Conservation (phyloP, 2,113 vertebrate genomes). For the Zootoca vivipara region DNA sequence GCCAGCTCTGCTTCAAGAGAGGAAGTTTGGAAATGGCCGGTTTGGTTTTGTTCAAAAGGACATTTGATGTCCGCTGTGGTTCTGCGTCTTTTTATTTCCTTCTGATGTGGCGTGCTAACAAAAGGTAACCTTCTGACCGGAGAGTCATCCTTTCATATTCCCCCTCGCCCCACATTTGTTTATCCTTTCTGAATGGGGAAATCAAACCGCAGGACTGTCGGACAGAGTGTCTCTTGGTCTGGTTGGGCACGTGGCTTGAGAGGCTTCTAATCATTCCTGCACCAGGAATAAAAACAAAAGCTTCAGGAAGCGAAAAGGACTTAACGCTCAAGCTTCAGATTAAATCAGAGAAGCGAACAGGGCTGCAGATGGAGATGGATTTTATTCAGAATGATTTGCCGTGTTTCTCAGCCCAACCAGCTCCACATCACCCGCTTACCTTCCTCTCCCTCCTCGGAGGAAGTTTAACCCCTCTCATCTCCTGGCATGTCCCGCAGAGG, state of each 20-base stretch:
- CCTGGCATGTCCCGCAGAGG: too few species aligned
- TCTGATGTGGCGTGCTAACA: background rate
- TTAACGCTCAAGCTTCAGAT: background rate
- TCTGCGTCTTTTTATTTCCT: background rate
- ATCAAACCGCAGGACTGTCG: background rate
- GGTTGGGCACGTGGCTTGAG: background rate
- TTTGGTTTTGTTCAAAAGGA: background rate
- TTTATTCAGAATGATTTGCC: too few species aligned
- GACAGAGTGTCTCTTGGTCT: background rate
- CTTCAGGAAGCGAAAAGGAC: accelerated
- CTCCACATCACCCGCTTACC: too few species aligned
- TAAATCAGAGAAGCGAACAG: background rate
- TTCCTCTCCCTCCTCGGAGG: too few species aligned
- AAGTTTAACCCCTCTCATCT: too few species aligned
- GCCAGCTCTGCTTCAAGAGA: background rate
- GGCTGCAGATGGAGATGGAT: too few species aligned
- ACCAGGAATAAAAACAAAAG: background rate
- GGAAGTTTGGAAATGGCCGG: background rate
- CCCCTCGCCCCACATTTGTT: background rate
- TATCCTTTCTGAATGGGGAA: slow-evolving; percentile 1
- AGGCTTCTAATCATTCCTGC: background rate
- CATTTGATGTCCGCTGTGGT: background rate
- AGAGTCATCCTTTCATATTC: background rate
- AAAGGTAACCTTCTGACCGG: background rate
- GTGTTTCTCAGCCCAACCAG: too few species aligned